These are phyloP conservation scores for Anthoscopus minutus DNA, from an alignment of 2,113 vertebrate genomes.

Conservation along the genomic window DNA sequence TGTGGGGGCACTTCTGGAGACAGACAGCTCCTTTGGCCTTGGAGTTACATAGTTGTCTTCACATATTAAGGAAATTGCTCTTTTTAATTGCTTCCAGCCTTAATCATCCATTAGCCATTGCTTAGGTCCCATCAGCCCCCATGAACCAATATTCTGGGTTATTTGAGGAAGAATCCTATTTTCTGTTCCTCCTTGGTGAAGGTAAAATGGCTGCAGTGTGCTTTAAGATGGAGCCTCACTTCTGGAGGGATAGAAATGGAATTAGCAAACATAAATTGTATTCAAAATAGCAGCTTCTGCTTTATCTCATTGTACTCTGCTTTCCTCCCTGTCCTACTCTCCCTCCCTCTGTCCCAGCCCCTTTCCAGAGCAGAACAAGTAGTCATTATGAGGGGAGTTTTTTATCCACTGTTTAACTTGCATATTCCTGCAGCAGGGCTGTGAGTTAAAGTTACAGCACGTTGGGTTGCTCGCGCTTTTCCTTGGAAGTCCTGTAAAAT, in stretches of 20 bases:
- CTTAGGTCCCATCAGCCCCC: neutral
- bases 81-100: neutral
- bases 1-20: neutral
- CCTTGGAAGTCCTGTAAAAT: neutral
- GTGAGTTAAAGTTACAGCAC: slow-evolving; percentile 21
- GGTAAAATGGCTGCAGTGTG: slow-evolving; percentile 15
- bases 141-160: neutral
- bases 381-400: neutral
- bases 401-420: slow-evolving; percentile 15
- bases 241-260: neutral
- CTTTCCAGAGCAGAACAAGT: neutral
- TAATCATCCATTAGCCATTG: neutral
- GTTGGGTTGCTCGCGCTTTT: neutral
- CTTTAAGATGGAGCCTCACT: slow-evolving; percentile 31
- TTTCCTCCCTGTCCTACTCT: neutral
- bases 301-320: neutral
- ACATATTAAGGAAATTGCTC: neutral
- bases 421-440: slow-evolving; percentile 18
- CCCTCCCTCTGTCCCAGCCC: neutral
- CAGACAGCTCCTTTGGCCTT: neutral
- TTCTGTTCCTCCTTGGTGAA: neutral
- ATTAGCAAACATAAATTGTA: slow-evolving; percentile 4
- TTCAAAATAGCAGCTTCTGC: neutral
- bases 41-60: neutral
- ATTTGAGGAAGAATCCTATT: neutral